phyloP scores from a whole-genome alignment of 2,113 vertebrate genomes.

The Dicentrarchus labrax region DNA sequence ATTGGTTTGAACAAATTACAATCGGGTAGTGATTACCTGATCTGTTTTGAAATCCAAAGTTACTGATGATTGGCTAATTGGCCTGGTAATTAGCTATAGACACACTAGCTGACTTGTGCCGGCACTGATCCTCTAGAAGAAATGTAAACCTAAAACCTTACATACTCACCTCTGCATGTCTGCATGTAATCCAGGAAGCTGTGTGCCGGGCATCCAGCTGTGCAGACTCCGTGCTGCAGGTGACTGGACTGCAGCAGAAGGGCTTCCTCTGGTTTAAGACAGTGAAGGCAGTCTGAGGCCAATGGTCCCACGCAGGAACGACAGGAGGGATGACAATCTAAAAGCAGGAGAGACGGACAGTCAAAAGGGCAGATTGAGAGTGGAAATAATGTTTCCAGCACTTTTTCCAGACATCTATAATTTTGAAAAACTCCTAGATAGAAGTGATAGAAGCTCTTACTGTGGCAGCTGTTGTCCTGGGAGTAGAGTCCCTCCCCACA shows the following conservation, averaged over 20 bases:
- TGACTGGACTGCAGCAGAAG: conserved; percentile 78
- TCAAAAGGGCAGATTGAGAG: neutral
- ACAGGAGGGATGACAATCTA: conserved; percentile 92
- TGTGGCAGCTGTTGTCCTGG: conserved; percentile 85
- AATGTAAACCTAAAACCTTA: neutral
- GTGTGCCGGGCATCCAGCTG: conserved; percentile 79
- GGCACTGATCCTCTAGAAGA: neutral
- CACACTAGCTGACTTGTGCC: no score
- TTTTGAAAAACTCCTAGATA: neutral
- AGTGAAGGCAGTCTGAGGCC: conserved; percentile 84
- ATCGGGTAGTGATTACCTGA: neutral
- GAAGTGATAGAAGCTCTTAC: conserved; percentile 74
- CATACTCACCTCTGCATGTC: conserved; percentile 86
- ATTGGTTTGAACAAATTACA: neutral
- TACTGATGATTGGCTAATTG: neutral
- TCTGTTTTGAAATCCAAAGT: neutral
- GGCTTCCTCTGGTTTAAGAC: conserved; percentile 81
- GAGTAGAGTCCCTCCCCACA: conserved; percentile 91
- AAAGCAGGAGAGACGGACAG: neutral
- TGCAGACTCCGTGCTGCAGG: conserved; percentile 82
- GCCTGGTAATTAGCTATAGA: neutral
- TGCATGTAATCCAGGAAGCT: conserved; percentile 83
- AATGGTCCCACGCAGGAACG: conserved; percentile 87
- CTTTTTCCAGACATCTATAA: neutral
- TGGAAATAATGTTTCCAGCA: neutral